Percentiles rank a stretch among this genome's conserved stretches.
These are phyloP conservation scores for Mycteria americana DNA, from an alignment of 2,797 vertebrate genomes.

Conservation along the genomic window DNA sequence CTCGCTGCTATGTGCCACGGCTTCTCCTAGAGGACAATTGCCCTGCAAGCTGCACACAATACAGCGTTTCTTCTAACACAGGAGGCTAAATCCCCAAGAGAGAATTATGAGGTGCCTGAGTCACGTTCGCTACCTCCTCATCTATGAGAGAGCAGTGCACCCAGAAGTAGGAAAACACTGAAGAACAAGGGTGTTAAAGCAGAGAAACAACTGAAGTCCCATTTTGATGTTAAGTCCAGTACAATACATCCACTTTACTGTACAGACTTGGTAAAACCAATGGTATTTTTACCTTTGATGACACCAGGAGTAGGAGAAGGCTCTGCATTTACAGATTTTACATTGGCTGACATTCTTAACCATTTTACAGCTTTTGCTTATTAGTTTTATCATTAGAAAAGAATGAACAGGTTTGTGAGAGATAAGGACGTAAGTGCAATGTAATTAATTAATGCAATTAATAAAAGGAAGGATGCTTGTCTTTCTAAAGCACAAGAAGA, in stretches of 20 bases:
- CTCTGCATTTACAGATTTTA: not conserved
- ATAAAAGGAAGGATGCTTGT: not conserved
- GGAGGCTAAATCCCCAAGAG: not conserved
- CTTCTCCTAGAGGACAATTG: not conserved
- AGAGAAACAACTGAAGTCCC: not conserved
- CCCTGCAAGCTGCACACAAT: not conserved
- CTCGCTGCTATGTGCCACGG: not conserved
- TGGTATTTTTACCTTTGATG: not conserved
- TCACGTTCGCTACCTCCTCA: accelerated
- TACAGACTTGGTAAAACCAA: not conserved
- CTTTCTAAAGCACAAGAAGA: not conserved
- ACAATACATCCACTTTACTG: not conserved
- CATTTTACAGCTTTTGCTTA: not conserved
- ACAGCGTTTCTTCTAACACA: not conserved
- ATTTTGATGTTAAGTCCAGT: not conserved
- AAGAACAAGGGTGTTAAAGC: not conserved
- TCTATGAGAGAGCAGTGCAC: not conserved
- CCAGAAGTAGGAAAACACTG: not conserved
- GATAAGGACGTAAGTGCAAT: not conserved
- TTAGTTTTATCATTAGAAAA: not conserved
- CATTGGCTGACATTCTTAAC: not conserved
- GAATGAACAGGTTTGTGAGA: not conserved
- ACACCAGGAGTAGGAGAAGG: not conserved
- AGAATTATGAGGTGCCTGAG: not conserved
- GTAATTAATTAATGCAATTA: not conserved